Base-by-base conservation (phyloP, 2,113 vertebrate species). In the Peromyscus maniculatus region DNA sequence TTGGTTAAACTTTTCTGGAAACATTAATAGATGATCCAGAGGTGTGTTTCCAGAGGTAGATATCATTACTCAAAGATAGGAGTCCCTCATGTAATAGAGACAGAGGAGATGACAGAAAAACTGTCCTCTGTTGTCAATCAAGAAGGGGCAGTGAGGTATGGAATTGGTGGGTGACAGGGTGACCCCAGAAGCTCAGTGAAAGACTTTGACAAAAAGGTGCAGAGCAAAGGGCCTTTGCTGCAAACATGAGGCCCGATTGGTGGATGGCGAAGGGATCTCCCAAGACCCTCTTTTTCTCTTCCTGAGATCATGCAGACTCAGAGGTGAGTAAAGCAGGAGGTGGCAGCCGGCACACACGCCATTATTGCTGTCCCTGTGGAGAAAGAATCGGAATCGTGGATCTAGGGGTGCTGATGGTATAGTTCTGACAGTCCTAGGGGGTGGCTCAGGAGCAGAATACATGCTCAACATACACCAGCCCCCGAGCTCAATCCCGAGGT, bases 261-360 rank as follows among this genome's bases (percentile, higher is more conserved):
- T 59, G 46, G n/a, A 10, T 12, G 0, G 4, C 0, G 0, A 16
- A 5, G 26, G 3, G 21, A 7, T n/a, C 74, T 33, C 22, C 57
- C 15, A 2, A 55, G 46, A 52, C 1, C 36, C 55, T 67, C n/a
- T n/a, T 89, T 19, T 59, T 13, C 46, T 62, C 43, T 52, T 49
- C 67, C 43, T 6, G 24, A 57, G 52, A 87, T 46, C 59, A 24
- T 49, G 52, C 49, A 31, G 26, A 36, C 43, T 83, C 52, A 17
- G n/a, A 31, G 11, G 17, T 57, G 7, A 31, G 2, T 62, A 66
- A 59, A 21, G 24, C 77, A 82, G 52, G 64, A 10, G 33, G 7
- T 57, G 22, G 5, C n/a, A 52, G 17, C 4, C 24, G 74, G 64
- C 55, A 7, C 43, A 64, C 16, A 33, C 2, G 5, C 17, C 7